These are phyloP conservation scores for Thereva nobilitata DNA, from an alignment of 2,888 invertebrate genomes.

Conservation along the genomic window DNA sequence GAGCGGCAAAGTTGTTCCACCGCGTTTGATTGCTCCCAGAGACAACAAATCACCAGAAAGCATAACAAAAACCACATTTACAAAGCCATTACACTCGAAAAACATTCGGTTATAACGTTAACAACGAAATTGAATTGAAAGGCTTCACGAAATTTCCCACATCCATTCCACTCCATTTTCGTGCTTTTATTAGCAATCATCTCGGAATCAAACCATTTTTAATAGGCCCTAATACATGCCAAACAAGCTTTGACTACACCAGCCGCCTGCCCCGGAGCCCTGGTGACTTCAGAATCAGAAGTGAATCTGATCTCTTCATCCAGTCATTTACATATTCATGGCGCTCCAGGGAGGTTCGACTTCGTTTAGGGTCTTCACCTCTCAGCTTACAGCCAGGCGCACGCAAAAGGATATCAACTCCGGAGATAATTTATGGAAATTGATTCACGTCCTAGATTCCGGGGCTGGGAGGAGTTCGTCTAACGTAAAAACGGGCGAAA, in stretches of 20 bases:
- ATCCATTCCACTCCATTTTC: no score
- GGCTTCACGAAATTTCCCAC: no score
- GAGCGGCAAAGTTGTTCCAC: no score
- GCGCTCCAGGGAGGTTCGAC: neutral
- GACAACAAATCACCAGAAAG: no score
- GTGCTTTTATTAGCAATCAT: no score
- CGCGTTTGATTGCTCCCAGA: no score
- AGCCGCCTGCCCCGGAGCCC: constrained; percentile 10
- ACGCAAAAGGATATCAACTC: constrained; percentile 3
- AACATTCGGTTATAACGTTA: no score
- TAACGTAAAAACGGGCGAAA: neutral
- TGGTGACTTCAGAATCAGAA: neutral
- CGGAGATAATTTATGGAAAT: constrained; percentile 23
- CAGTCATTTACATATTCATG: constrained; percentile 13
- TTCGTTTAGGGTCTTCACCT: neutral
- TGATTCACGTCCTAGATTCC: neutral
- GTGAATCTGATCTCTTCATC: neutral
- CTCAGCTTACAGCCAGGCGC: neutral
- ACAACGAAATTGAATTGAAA: no score
- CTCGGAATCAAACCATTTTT: no score
- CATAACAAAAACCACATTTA: no score
- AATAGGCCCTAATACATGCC: neutral
- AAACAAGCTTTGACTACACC: neutral
- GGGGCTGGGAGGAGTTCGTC: neutral
- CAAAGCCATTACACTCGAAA: no score